These are phyloP conservation scores for Lacanobia oleracea DNA, from an alignment of 2,888 invertebrate genomes.

Conservation along the genomic window DNA sequence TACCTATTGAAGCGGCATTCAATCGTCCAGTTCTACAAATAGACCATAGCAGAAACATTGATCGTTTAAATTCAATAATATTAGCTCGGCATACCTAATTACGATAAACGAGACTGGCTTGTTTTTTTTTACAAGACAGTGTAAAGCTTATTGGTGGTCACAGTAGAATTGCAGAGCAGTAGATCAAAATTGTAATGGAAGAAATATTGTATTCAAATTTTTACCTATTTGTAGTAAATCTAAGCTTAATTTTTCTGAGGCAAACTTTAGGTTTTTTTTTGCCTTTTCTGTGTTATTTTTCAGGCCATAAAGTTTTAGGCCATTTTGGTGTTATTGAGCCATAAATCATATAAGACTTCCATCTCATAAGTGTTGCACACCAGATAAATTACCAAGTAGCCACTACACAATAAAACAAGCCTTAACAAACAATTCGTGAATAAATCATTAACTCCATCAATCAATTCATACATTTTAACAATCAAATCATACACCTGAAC, in stretches of 20 bases:
- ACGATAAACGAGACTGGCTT: constrained; percentile 20
- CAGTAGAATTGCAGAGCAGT: constrained; percentile 10
- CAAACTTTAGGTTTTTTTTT: no score
- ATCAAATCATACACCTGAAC: constrained; percentile 8
- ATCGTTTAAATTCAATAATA: constrained; percentile 52
- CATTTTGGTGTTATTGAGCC: no score
- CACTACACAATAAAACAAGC: background rate
- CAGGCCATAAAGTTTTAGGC: no score
- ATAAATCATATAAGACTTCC: no score
- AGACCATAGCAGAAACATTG: constrained; percentile 46
- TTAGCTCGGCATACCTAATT: constrained; percentile 45
- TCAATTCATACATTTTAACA: constrained; percentile 4
- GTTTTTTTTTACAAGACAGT: constrained; percentile 29
- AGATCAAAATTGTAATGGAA: background rate
- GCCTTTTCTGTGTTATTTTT: no score
- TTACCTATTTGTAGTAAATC: background rate
- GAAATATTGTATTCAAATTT: background rate
- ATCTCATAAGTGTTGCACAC: no score
- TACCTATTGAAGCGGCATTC: constrained; percentile 21
- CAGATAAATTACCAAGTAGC: no score
- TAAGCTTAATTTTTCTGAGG: no score
- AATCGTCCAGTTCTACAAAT: constrained; percentile 34
- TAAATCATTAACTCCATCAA: constrained; percentile 1
- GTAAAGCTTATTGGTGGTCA: constrained; percentile 11
- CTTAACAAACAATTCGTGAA: constrained; percentile 1